These are phyloP conservation scores for Nycticebus coucang DNA, from an alignment of 2,113 vertebrate species.

Conservation along the genomic window DNA sequence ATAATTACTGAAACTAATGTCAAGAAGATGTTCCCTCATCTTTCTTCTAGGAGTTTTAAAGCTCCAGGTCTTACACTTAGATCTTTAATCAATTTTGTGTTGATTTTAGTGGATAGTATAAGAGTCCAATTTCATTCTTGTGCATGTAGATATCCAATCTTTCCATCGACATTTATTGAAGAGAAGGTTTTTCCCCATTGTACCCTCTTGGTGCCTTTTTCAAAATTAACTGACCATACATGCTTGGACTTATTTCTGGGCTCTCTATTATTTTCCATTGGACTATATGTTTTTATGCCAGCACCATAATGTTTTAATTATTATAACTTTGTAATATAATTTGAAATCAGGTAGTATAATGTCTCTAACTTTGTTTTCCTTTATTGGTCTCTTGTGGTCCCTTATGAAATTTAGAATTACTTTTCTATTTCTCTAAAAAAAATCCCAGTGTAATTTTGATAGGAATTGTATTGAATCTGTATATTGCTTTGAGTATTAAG, in stretches of 20 bases:
- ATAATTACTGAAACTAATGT: background rate
- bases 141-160: background rate
- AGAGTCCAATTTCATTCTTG: background rate
- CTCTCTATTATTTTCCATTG: background rate
- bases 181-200: background rate
- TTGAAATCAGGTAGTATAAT: background rate
- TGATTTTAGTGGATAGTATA: background rate
- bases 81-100: background rate
- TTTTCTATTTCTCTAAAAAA: conserved; percentile 1
- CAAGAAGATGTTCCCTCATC: background rate
- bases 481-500: background rate
- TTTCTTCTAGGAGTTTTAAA: background rate
- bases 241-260: background rate
- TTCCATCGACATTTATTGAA: background rate
- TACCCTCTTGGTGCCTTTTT: background rate
- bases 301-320: background rate
- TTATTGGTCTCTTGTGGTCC: background rate
- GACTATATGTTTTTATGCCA: background rate
- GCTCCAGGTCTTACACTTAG: background rate
- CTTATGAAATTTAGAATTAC: background rate
- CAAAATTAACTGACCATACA: background rate
- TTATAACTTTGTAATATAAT: background rate
- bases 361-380: background rate
- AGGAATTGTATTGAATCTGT: background rate
- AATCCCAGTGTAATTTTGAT: background rate